Percentiles rank a stretch among this genome's conserved stretches.
Conservation (phyloP, 2,797 vertebrate genomes). For the Scyliorhinus canicula region DNA sequence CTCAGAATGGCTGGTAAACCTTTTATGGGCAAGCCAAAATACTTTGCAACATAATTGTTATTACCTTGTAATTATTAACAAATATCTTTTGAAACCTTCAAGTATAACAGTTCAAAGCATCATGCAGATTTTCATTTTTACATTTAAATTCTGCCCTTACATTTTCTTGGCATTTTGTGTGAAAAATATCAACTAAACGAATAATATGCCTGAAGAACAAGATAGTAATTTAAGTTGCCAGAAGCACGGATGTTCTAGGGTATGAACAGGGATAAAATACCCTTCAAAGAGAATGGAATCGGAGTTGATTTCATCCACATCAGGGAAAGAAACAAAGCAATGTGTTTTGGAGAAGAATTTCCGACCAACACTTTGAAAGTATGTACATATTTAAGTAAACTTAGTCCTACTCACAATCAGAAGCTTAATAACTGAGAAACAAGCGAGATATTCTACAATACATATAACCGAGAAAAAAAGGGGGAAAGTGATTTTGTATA, state of each 20-base stretch:
- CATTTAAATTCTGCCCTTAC: not conserved
- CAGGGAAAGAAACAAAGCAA: not conserved
- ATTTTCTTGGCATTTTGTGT: not conserved
- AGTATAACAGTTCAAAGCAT: not conserved
- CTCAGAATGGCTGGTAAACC: not conserved
- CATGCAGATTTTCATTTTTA: constrained; percentile 4
- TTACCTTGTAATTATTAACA: constrained; percentile 24
- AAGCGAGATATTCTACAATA: not conserved
- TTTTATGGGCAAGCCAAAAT: not conserved
- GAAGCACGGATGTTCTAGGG: not conserved
- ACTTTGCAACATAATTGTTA: not conserved
- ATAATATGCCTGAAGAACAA: not conserved
- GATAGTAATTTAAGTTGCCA: not conserved
- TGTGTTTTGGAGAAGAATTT: not conserved
- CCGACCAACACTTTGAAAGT: not conserved
- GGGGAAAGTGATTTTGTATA: too few relatives aligned
- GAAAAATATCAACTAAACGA: not conserved
- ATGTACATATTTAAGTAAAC: not conserved
- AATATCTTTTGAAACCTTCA: not conserved
- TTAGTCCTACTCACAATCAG: not conserved
- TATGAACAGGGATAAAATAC: not conserved
- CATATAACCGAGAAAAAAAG: not conserved
- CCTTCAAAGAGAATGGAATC: not conserved
- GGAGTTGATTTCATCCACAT: not conserved
- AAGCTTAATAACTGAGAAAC: not conserved